These are phyloP conservation scores for Fregata magnificens DNA, from an alignment of 2,113 vertebrate species.

Conservation along the genomic window DNA sequence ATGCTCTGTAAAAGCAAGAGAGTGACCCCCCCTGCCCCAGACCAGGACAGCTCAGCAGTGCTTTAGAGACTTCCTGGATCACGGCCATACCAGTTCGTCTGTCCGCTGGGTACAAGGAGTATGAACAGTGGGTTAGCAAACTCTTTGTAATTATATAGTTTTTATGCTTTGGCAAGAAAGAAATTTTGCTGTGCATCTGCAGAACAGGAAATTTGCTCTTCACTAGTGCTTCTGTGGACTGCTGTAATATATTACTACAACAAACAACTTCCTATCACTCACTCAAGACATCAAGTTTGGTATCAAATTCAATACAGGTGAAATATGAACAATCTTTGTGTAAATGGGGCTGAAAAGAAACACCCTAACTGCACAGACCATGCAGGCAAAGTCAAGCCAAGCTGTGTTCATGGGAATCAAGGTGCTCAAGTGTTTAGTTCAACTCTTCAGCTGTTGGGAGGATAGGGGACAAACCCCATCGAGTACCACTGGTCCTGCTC, in stretches of 20 bases:
- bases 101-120: not conserved
- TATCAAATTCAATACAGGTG: not conserved
- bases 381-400: not conserved
- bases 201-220: not conserved
- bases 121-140: not conserved
- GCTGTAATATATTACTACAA: not conserved
- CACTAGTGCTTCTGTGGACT: not conserved
- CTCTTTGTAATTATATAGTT: not conserved
- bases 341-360: not conserved
- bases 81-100: not conserved
- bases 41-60: not conserved
- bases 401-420: not conserved
- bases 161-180: not conserved
- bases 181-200: not conserved
- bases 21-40: accelerated
- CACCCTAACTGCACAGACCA: not conserved
- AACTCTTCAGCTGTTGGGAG: not conserved
- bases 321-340: not conserved
- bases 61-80: not conserved
- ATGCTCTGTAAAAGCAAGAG: not conserved
- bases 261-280: not conserved
- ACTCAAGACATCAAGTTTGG: not conserved
- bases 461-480: not conserved
- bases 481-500: not conserved
- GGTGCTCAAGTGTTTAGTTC: not conserved